These are phyloP conservation scores for Hyles lineata DNA, from an alignment of 2,888 invertebrate species.

Conservation along the genomic window DNA sequence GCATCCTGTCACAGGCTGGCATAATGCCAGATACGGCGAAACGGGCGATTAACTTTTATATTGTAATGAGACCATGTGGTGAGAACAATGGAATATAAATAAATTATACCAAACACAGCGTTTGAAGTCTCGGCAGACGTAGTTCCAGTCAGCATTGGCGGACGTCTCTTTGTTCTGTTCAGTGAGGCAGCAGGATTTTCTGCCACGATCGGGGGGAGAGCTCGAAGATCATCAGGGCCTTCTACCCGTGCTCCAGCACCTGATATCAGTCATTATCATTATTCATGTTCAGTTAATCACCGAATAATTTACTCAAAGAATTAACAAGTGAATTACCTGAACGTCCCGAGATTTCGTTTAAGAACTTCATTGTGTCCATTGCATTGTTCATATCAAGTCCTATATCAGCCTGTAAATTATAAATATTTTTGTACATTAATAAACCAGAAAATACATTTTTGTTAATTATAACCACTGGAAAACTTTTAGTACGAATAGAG, in stretches of 20 bases:
- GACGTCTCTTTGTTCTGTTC: constrained; percentile 78
- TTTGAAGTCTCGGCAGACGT: constrained; percentile 89
- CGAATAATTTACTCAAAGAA: not conserved
- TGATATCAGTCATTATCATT: not conserved
- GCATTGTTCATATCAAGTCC: constrained; percentile 82
- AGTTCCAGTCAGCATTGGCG: constrained; percentile 90
- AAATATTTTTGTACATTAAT: not conserved
- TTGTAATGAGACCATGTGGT: not conserved
- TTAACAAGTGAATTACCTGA: constrained; percentile 57
- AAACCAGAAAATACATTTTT: too few species aligned
- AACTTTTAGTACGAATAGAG: too few species aligned
- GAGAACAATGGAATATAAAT: not conserved
- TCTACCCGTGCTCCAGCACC: constrained; percentile 89
- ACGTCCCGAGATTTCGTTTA: constrained; percentile 86
- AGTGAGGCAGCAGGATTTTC: constrained; percentile 86
- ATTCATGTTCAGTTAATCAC: not conserved
- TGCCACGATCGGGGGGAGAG: constrained; percentile 87
- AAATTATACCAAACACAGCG: constrained; percentile 81
- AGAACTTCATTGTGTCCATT: constrained; percentile 84
- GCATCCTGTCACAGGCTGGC: too few species aligned
- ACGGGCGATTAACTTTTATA: not conserved
- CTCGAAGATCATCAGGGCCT: constrained; percentile 87
- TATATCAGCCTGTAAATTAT: constrained; percentile 82
- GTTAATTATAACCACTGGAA: too few species aligned
- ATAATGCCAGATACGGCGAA: too few species aligned